Base-by-base conservation (phyloP, 1,140 invertebrate genomes). In the Diorhabda carinulata region DNA sequence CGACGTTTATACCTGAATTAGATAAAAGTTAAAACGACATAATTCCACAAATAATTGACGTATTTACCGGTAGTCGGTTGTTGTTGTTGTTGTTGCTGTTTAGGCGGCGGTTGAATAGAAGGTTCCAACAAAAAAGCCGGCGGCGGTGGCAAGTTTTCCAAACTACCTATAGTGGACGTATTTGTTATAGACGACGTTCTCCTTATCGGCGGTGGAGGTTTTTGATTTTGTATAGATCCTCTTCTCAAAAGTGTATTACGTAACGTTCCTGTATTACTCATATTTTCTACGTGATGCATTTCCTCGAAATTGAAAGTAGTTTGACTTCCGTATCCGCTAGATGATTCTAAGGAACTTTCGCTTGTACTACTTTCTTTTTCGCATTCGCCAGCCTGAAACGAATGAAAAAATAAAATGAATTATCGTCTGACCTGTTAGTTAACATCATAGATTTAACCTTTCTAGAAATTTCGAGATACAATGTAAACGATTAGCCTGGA, bases 131-230 rank as follows among this genome's bases (percentile, higher is more conserved):
- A 82, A 78, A 93, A 95, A 5, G 92, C 90, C 4, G 93, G 92
- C 44, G 93, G 92, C 40, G 93, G 92, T 45, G 93, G 93, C 70
- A 95, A 83, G 78, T 90, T 90, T 74, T 92, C 91, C 45, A 81
- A 70, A 71, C 78, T 81, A 25, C 77, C 74, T 66, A 79, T 78
- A 5, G 75, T 75, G 43, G 76, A 72, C 7, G 82, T 82, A 57
- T 82, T 85, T 42, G 90, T 90, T 66, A 95, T 92, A 52, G 92
- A 94, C 0, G 94, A 93, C 7, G 93, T 94, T 56, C 93, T 84
- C 70, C 94, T 84, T 1, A 95, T 91, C 3, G 94, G 94, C 45
- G 94, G 94, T 44, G 92, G 90, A 44, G 92, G 92, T 81, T 94
- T 89, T 58, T 87, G 82, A 70, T 82, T 82, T 73, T 88, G 90